A percentile compares a stretch with the other conserved stretches of the same genome.
phyloP scores from a whole-genome alignment of 2,113 vertebrate species.

The Ivindomyrus marchei region DNA sequence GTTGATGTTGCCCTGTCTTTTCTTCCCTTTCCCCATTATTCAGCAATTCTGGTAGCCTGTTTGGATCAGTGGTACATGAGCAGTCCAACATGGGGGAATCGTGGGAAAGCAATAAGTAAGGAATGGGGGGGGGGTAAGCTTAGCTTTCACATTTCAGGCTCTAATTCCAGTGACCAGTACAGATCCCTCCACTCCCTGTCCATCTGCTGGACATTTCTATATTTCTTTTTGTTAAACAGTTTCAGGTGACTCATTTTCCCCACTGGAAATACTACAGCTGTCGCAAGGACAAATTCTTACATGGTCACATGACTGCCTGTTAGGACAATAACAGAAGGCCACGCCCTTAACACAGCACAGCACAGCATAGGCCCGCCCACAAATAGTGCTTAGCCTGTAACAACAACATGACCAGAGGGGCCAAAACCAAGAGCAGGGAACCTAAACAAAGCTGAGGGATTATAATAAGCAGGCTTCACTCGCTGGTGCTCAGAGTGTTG shows the following conservation, averaged over 20 bases:
- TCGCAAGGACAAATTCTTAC: constrained; percentile 12
- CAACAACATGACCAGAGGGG: constrained; percentile 7
- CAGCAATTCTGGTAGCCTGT: not conserved
- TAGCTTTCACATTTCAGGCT: not conserved
- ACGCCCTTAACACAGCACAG: not conserved
- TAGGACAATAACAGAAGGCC: not conserved
- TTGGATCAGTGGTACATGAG: not conserved
- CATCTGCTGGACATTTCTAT: not conserved
- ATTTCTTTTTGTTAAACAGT: not conserved
- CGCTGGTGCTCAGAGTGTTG: not conserved
- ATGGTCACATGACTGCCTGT: not conserved
- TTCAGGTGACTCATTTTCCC: not conserved
- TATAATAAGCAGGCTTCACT: constrained; percentile 12
- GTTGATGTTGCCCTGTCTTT: not conserved
- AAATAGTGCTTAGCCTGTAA: constrained; percentile 17
- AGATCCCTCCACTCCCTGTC: not conserved
- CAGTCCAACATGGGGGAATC: not conserved
- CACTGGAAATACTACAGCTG: not conserved
- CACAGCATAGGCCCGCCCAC: not conserved
- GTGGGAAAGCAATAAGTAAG: not conserved
- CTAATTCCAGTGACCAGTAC: not conserved
- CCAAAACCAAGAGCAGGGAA: constrained; percentile 7
- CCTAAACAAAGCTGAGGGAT: constrained; percentile 5
- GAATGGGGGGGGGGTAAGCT: not conserved
- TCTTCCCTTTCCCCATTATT: not conserved